Percentiles rank a stretch among this genome's conserved stretches.
Conservation (phyloP, 1,140 invertebrate species). For the Cephus cinctus region DNA sequence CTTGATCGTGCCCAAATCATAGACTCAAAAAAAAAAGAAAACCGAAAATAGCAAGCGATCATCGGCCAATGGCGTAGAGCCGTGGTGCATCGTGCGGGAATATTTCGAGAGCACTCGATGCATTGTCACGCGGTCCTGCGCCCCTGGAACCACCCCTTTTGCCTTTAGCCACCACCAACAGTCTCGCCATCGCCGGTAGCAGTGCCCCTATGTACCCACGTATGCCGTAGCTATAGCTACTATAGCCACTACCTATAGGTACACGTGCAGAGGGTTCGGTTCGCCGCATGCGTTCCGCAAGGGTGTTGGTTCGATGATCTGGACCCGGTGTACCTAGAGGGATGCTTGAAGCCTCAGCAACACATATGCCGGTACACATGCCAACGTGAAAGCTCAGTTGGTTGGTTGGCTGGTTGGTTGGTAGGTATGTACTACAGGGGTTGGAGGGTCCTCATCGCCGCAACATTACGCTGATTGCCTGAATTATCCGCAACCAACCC, state of each 20-base stretch:
- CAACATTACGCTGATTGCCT: conserved; percentile 57
- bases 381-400: conserved; percentile 15
- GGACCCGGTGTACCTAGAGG: too few relatives aligned
- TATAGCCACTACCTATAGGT: too few relatives aligned
- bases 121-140: background rate
- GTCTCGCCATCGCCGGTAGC: background rate
- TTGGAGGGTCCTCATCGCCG: conserved; percentile 51
- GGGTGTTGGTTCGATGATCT: too few relatives aligned
- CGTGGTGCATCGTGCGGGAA: conserved; percentile 23
- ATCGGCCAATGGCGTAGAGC: conserved; percentile 5
- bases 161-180: background rate
- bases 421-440: conserved; percentile 30
- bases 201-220: background rate
- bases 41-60: conserved; percentile 4
- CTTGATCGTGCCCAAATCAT: too few relatives aligned
- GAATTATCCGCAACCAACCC: conserved; percentile 54
- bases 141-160: background rate
- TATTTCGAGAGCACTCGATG: conserved; percentile 37
- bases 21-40: background rate
- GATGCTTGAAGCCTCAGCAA: background rate
- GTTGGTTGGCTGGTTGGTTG: conserved; percentile 21
- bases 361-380: conserved; percentile 5
- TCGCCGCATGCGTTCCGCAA: conserved; percentile 16
- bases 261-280: conserved; percentile 22
- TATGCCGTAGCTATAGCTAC: background rate